Evolutionary conservation across 2,888 invertebrate genomes (phyloP).

Genomic region (Drosophila subsilvestris): DNA sequence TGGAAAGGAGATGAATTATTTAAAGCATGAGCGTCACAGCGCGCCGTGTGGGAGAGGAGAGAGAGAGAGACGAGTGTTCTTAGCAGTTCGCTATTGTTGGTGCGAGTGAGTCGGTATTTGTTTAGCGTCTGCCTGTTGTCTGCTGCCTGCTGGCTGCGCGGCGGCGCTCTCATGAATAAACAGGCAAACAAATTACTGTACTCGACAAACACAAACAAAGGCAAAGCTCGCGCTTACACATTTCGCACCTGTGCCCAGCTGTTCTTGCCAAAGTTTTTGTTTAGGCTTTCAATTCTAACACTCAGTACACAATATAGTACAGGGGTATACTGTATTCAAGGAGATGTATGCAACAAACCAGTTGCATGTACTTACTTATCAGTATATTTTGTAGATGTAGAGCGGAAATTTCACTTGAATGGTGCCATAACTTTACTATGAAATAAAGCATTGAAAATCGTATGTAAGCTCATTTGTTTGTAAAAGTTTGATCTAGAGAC

Average conservation of each 20-base stretch:
- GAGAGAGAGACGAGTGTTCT: constrained; percentile 28
- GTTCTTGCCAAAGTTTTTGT: constrained; percentile 27
- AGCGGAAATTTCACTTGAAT: too few relatives aligned
- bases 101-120: constrained; percentile 34
- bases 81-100: constrained; percentile 36
- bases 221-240: constrained; percentile 30
- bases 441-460: too few relatives aligned
- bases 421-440: too few relatives aligned
- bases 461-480: too few relatives aligned
- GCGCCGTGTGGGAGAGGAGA: background rate
- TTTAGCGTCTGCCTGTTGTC: constrained; percentile 49
- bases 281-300: constrained; percentile 1
- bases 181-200: constrained; percentile 69
- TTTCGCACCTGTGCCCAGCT: constrained; percentile 62
- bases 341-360: background rate
- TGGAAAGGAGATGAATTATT: constrained; percentile 62
- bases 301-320: background rate
- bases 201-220: constrained; percentile 55
- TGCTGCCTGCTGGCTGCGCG: constrained; percentile 16
- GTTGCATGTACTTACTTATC: too few relatives aligned
- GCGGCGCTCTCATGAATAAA: constrained; percentile 59
- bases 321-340: background rate
- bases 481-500: too few relatives aligned
- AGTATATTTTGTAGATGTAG: too few relatives aligned
- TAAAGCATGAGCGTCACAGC: constrained; percentile 40